Base-by-base conservation (phyloP, 2,888 invertebrate genomes). In the Sinohyriopsis cumingii region DNA sequence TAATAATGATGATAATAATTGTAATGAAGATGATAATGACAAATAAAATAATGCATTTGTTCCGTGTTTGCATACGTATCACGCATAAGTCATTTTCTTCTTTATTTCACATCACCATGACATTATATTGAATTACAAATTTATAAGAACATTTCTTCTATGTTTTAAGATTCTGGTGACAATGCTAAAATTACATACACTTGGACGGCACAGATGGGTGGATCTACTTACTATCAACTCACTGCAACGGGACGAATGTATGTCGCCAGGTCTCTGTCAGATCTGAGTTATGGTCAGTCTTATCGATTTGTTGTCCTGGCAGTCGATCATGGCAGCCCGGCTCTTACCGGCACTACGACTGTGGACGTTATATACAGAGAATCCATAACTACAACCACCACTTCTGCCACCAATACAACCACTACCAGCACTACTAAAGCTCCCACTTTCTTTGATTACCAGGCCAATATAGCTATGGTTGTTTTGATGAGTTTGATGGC, bases 361-460 rank as follows among this genome's bases (percentile, higher is more conserved):
- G 67, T 81, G 7, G 76, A 78, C 56, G 67, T 80, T 18, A 65
- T 80, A 6, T 80, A 70, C 65, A 68, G 56, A 67, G 78, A 45
- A 12, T 0, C 12, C 9, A 45, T 2, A 45, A 63, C 67, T 1
- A 64, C 69, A 18, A 59, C 65, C 12, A 54, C 62, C 6, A 45
- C 59, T 19, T 45, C 59, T 3, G 28, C 54, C 9, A 33, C 62
- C 4, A 28, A 4, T 28, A 28, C 28, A 0, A 28, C 28, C 28
- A 28, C 28, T 5, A 28, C 28, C 6, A 28, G 5, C 28, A 20
- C 45, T 20, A 57, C 64, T 7, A 24, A 54, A 20, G 25, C n/a
- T 20, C 20, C 28, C 3, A 54, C 65, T 12, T 75, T 75, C 59
- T 67, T 61, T 54, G 74, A 71, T 57, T 63, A 69, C 20, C 55